These are phyloP conservation scores for Irena cyanogastra DNA, from an alignment of 2,113 vertebrate species.

Conservation along the genomic window DNA sequence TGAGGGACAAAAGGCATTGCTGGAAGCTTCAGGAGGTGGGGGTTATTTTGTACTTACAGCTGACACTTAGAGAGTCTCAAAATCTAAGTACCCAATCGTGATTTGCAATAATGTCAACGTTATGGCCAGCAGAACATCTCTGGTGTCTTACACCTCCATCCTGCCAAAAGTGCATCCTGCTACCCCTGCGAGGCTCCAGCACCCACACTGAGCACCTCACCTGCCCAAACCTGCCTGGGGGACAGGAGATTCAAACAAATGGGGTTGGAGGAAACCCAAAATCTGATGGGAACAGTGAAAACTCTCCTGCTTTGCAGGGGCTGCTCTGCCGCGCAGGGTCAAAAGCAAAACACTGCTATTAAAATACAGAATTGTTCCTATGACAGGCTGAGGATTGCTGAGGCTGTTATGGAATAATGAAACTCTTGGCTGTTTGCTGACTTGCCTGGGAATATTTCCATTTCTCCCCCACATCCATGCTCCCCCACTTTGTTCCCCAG, in stretches of 20 bases:
- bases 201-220: fast-evolving
- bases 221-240: not conserved
- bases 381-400: not conserved
- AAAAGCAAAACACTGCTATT: not conserved
- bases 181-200: not conserved
- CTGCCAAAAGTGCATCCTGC: not conserved
- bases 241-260: not conserved
- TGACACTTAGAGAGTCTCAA: not conserved
- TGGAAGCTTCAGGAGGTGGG: not conserved
- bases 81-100: not conserved
- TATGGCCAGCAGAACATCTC: not conserved
- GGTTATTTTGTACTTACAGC: not conserved
- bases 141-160: not conserved
- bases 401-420: not conserved
- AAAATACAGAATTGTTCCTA: not conserved
- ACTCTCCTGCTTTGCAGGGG: not conserved
- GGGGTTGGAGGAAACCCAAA: not conserved
- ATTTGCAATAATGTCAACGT: not conserved
- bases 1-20: not conserved
- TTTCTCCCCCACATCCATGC: not conserved
- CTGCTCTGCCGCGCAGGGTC: not conserved
- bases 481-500: not conserved
- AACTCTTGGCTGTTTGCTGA: not conserved
- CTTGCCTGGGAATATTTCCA: not conserved
- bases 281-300: not conserved